A percentile compares a stretch with the other conserved stretches of the same genome.
phyloP scores from a whole-genome alignment of 2,113 vertebrate species.

The Cercocebus atys region DNA sequence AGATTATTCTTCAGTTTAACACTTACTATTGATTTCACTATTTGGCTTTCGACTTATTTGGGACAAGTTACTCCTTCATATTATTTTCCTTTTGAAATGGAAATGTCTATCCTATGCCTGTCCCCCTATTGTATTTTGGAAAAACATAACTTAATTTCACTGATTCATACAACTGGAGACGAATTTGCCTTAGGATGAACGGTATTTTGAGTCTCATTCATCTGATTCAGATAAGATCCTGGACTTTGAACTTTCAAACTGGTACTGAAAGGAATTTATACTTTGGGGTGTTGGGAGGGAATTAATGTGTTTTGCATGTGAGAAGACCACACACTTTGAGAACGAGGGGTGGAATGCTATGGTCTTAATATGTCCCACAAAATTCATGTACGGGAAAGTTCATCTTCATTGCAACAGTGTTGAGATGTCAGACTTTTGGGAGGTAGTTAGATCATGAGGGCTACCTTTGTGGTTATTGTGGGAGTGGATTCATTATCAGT shows the following conservation, averaged over 20 bases:
- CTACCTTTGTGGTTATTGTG: not conserved
- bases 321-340: not conserved
- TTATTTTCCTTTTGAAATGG: not conserved
- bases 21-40: not conserved
- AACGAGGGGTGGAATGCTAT: not conserved
- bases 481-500: not conserved
- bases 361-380: not conserved
- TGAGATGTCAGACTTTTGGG: not conserved
- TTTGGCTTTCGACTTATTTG: not conserved
- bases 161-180: not conserved
- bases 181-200: not conserved
- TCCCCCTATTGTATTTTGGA: not conserved
- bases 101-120: not conserved
- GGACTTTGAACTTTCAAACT: not conserved
- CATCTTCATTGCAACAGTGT: not conserved
- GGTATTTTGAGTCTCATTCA: not conserved
- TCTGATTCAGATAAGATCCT: not conserved
- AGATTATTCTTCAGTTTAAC: not conserved
- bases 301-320: not conserved
- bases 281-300: not conserved
- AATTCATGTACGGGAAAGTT: not conserved
- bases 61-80: not conserved
- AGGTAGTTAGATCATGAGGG: not conserved
- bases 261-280: not conserved
- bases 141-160: not conserved